phyloP scores from a whole-genome alignment of 2,113 vertebrate species.

The rat (Rattus norvegicus) region DNA sequence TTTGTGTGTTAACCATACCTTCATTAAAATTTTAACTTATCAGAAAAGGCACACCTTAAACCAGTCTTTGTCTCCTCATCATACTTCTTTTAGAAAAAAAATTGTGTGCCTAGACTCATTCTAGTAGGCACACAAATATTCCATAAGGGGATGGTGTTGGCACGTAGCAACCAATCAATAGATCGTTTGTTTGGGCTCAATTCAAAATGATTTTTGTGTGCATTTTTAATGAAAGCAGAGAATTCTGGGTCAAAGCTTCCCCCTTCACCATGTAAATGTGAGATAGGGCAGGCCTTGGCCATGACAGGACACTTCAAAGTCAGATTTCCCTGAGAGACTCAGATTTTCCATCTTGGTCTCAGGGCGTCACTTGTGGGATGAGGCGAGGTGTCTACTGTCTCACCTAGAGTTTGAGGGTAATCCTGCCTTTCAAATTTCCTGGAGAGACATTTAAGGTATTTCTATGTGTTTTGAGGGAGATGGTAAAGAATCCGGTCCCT shows the following conservation, averaged over 20 bases:
- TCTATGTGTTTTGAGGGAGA: neutral
- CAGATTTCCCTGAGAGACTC: constrained; percentile 61
- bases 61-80: neutral
- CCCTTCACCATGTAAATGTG: neutral
- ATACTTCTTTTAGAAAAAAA: neutral
- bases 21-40: constrained; percentile 10
- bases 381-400: constrained; percentile 23
- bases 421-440: constrained; percentile 56
- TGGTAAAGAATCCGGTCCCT: neutral
- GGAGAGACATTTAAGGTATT: constrained; percentile 13
- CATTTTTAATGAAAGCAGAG: constrained; percentile 39
- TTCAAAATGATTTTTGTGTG: constrained; percentile 41
- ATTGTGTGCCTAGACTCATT: neutral
- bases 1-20: constrained; percentile 6
- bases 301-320: neutral
- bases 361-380: constrained; percentile 31
- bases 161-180: neutral
- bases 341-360: constrained; percentile 56
- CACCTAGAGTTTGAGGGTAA: neutral
- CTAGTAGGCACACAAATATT: neutral
- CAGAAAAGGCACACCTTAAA: neutral
- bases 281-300: constrained; percentile 42
- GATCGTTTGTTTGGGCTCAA: constrained; percentile 23
- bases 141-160: neutral
- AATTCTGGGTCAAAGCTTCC: neutral